A percentile compares a stretch with the other conserved stretches of the same genome.
These are phyloP conservation scores for Arctopsyche grandis DNA, from an alignment of 1,140 invertebrate species.

Conservation along the genomic window DNA sequence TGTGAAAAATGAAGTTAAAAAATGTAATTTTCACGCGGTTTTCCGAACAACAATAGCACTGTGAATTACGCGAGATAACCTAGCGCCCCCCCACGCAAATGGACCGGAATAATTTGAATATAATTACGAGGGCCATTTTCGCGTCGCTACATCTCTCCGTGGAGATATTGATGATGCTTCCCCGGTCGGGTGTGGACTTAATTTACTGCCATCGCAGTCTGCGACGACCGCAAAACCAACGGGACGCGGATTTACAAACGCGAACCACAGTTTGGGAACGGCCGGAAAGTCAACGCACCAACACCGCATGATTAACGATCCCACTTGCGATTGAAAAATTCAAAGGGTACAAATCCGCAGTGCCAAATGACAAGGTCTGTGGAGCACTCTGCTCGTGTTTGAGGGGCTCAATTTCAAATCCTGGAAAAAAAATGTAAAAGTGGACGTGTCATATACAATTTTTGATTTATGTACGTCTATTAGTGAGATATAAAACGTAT, in stretches of 20 bases:
- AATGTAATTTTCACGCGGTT: neutral
- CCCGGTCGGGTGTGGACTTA: neutral
- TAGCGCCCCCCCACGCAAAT: neutral
- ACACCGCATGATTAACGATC: neutral
- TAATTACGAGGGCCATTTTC: slow-evolving; percentile 29
- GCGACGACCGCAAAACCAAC: slow-evolving; percentile 9
- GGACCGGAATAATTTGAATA: slow-evolving; percentile 40
- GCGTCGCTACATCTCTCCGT: slow-evolving; percentile 22
- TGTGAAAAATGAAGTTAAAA: too few species aligned
- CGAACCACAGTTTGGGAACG: neutral
- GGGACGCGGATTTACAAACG: slow-evolving; percentile 4
- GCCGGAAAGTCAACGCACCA: neutral
- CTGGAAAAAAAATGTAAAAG: too few species aligned
- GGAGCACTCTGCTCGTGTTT: too few species aligned
- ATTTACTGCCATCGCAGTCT: slow-evolving; percentile 21
- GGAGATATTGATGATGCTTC: slow-evolving; percentile 5
- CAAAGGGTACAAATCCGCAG: too few species aligned
- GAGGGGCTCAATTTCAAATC: too few species aligned
- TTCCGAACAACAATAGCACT: neutral
- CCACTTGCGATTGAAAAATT: too few species aligned
- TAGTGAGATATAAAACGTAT: too few species aligned
- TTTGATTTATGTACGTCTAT: too few species aligned
- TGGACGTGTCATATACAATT: too few species aligned
- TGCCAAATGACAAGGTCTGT: too few species aligned
- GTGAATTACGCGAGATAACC: neutral